Evolutionary conservation across 2,888 invertebrate genomes (phyloP), one percentile per base, ranked within the genome.

Genomic region (Physocephala rufipes): DNA sequence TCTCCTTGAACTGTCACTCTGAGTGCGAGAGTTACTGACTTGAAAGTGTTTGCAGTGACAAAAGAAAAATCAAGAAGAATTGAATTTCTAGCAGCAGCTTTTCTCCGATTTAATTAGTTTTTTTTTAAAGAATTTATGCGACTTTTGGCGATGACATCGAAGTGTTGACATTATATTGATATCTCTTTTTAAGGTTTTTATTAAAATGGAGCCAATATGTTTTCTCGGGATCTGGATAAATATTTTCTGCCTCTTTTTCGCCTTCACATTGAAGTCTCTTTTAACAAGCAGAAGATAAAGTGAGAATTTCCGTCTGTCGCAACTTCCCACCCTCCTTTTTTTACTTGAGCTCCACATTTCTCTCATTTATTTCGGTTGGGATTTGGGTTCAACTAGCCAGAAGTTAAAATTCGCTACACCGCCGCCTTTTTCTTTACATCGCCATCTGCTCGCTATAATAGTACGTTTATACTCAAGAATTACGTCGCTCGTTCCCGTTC

Each of bases 1-100:
- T 30, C 53, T 36, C 36, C 53, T 66, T 66, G 30, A 66, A 16
- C 55, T 55, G 55, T 66, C 66, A 66, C 24, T 51, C 21, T 19
- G 47, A 55, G 36, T 51, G 51, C 19, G 26, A 53, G 21, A 55
- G 66, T 53, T 43, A 53, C 43, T 43, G 55, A 66, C 66, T 66
- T 53, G 12, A 53, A 43, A 66, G 53, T 53, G 55, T 66, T 53
- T 28, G 55, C 36, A 21, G 45, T 47, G 63, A 63, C 45, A 16
- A 55, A n/a, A 13, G 5, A 55, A n/a, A 2, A 55, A 36, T 7
- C 4, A 9, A 36, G 9, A 36, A 36, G 9, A 36, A 36, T 36
- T 36, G 5, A 36, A 36, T 36, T 36, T 36, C 36, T 4, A 36
- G 36, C 36, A 36, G 36, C 36, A 7, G 4, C 36, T 36, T 36